A percentile compares a stretch with the other conserved stretches of the same genome.
Conservation (phyloP, 2,113 vertebrate genomes). For the Falco punctatus region DNA sequence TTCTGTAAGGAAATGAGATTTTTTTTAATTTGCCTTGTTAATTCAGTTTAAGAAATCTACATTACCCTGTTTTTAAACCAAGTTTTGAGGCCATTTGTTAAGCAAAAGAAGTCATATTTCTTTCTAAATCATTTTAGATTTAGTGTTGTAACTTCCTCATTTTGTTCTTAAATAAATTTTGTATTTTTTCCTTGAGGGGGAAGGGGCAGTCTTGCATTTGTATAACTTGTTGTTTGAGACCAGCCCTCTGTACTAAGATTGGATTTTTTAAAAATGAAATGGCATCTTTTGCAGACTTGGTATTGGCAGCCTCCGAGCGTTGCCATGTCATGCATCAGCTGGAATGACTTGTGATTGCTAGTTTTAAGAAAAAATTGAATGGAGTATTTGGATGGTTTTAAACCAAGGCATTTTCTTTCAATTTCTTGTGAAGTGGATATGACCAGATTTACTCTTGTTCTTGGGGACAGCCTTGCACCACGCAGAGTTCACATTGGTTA, state of each 20-base stretch:
- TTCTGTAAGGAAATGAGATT: conserved; percentile 81
- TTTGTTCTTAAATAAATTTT: conserved; percentile 77
- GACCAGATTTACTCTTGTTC: conserved; percentile 63
- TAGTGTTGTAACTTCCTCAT: conserved; percentile 73
- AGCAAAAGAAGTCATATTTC: conserved; percentile 71
- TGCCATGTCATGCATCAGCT: conserved; percentile 52
- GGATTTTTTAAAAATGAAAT: background rate
- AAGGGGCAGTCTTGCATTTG: conserved; percentile 76
- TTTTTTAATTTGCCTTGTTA: conserved; percentile 79
- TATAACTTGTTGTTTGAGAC: conserved; percentile 72
- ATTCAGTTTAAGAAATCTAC: conserved; percentile 77
- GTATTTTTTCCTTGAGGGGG: conserved; percentile 73
- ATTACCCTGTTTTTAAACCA: conserved; percentile 75
- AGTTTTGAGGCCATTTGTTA: conserved; percentile 76
- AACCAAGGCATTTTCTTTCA: conserved; percentile 74
- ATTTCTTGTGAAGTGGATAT: conserved; percentile 77
- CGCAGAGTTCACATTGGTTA: conserved; percentile 65
- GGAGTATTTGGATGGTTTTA: conserved; percentile 76
- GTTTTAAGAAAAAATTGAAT: conserved; percentile 54
- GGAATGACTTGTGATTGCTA: conserved; percentile 66
- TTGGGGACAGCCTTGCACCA: conserved; percentile 53
- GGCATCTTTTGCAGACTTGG: conserved; percentile 68
- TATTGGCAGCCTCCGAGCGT: conserved; percentile 37
- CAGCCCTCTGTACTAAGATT: conserved; percentile 66
- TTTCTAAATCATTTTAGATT: conserved; percentile 80